Conservation (phyloP, 2,888 invertebrate species). For the Lucinisca nassula region DNA sequence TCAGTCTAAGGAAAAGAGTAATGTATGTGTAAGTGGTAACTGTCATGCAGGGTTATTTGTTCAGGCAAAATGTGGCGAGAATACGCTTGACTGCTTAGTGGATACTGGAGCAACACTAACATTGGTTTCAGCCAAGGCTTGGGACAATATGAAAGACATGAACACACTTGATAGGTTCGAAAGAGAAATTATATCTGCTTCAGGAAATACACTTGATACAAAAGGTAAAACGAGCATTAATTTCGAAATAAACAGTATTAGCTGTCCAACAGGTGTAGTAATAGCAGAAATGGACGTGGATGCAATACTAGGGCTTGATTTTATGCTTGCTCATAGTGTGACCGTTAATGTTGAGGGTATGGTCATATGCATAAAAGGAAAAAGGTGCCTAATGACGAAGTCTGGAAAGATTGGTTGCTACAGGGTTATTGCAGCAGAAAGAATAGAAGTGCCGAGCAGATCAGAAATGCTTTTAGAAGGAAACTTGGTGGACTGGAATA, state of each 20-base stretch:
- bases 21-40: background rate
- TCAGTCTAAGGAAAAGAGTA: background rate
- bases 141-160: background rate
- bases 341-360: background rate
- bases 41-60: background rate
- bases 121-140: background rate
- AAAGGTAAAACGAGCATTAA: background rate
- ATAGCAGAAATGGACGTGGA: conserved; percentile 21
- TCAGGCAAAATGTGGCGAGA: background rate
- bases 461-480: conserved; percentile 31
- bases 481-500: background rate
- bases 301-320: conserved; percentile 28
- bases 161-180: background rate
- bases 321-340: background rate
- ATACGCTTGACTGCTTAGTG: background rate
- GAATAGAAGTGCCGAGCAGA: conserved; percentile 23
- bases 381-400: background rate
- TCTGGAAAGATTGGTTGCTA: conserved; percentile 27
- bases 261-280: background rate
- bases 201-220: background rate
- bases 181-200: background rate
- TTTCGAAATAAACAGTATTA: background rate
- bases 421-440: conserved; percentile 6
- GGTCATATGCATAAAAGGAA: background rate
- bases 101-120: background rate